Conservation (phyloP, 2,888 invertebrate genomes). For the Campoletis raptor region DNA sequence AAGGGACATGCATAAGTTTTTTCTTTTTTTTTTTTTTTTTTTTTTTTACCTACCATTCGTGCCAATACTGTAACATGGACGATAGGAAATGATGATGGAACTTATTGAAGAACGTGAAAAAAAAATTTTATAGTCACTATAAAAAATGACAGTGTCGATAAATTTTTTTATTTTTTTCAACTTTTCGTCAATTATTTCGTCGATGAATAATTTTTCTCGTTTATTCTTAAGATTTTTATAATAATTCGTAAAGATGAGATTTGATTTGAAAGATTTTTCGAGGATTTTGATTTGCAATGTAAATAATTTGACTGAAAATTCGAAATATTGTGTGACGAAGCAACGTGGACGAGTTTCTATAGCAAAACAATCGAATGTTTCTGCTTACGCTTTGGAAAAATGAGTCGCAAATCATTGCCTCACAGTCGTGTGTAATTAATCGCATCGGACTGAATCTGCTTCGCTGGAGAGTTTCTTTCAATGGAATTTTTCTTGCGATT, state of each 20-base stretch:
- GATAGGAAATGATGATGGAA: conserved; percentile 27
- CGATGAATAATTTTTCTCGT: neutral
- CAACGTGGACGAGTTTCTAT: neutral
- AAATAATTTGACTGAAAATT: neutral
- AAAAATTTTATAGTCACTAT: neutral
- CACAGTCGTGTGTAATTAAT: neutral
- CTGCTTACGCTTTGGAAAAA: neutral
- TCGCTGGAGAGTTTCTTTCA: neutral
- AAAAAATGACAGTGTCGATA: neutral
- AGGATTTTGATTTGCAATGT: too few relatives aligned
- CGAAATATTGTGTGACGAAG: neutral
- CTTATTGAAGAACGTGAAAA: conserved; percentile 4
- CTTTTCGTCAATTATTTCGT: neutral
- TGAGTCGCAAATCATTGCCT: neutral
- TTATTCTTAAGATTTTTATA: too few relatives aligned
- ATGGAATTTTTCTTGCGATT: conserved; percentile 13
- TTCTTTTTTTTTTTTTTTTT: neutral
- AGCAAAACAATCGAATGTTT: neutral
- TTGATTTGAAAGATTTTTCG: too few relatives aligned
- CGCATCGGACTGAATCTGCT: neutral
- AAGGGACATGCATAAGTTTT: conserved; percentile 46
- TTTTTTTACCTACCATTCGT: conserved; percentile 35
- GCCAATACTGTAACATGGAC: conserved; percentile 26
- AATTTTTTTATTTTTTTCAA: too few relatives aligned
- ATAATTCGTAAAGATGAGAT: too few relatives aligned